Conservation (phyloP, 1,140 invertebrate genomes). For the Drosophila busckii region DNA sequence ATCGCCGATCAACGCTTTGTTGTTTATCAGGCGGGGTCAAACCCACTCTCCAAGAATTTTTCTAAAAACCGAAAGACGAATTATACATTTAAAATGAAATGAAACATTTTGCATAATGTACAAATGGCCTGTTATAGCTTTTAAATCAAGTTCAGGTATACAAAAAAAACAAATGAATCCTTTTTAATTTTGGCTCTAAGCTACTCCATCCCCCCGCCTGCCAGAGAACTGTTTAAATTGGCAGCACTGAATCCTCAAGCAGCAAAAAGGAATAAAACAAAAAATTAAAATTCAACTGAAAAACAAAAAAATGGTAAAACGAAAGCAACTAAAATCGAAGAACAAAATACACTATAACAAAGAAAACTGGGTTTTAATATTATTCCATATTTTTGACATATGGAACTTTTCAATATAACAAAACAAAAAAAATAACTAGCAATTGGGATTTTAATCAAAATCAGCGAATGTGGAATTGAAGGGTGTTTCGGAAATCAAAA, state of each 20-base stretch:
- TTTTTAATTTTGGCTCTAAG: too few relatives aligned
- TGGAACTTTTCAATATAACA: constrained; percentile 30
- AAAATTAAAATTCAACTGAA: background rate
- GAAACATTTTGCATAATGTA: too few relatives aligned
- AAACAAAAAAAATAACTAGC: too few relatives aligned
- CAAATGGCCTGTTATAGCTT: too few relatives aligned
- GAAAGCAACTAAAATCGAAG: constrained; percentile 4
- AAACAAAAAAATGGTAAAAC: background rate
- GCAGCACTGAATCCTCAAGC: constrained; percentile 13
- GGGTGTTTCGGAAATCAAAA: constrained; percentile 30
- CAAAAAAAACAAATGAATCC: too few relatives aligned
- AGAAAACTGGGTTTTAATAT: constrained; percentile 32
- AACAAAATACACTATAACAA: constrained; percentile 4
- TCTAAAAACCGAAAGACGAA: too few relatives aligned
- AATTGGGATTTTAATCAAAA: constrained; percentile 37
- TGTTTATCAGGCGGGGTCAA: too few relatives aligned
- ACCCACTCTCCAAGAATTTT: too few relatives aligned
- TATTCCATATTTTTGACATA: constrained; percentile 17
- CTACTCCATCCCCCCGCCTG: too few relatives aligned
- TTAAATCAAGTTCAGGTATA: too few relatives aligned
- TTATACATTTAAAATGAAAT: too few relatives aligned
- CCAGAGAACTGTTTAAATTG: background rate
- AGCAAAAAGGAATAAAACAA: background rate
- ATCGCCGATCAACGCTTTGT: too few relatives aligned
- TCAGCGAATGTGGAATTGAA: constrained; percentile 33